Conservation (phyloP, 2,797 vertebrate genomes). For the Dermochelys coriacea region DNA sequence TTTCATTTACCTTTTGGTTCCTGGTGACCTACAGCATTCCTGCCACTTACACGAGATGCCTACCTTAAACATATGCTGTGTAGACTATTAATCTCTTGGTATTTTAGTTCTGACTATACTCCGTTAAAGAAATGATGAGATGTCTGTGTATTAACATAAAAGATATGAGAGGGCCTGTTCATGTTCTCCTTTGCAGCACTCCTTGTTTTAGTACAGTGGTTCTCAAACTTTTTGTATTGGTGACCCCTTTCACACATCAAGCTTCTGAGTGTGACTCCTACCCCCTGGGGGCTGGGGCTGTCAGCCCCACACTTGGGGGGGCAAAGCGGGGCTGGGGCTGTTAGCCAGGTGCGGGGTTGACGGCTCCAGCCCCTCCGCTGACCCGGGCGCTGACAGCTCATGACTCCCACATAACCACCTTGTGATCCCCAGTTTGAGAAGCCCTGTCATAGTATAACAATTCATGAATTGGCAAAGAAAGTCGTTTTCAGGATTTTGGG, state of each 20-base stretch:
- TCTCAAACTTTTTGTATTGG: too few species aligned
- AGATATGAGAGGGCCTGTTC: neutral
- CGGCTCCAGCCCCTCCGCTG: too few species aligned
- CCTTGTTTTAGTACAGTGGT: neutral
- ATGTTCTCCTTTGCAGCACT: neutral
- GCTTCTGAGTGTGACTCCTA: too few species aligned
- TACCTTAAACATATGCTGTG: neutral
- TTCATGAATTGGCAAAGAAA: neutral
- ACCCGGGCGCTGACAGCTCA: too few species aligned
- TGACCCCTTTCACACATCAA: too few species aligned
- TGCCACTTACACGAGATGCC: neutral
- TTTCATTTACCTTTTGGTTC: neutral
- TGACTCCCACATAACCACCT: too few species aligned
- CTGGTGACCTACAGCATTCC: neutral
- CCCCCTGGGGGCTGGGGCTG: too few species aligned
- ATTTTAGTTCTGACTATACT: neutral
- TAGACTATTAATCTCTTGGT: neutral
- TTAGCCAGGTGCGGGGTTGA: too few species aligned
- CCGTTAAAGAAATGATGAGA: neutral
- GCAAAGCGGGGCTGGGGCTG: too few species aligned
- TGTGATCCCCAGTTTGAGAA: too few species aligned
- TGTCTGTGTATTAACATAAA: neutral
- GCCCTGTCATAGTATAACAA: neutral
- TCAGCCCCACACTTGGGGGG: too few species aligned
- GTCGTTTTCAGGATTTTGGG: neutral